Base-by-base conservation (phyloP, 2,797 vertebrate species). In the Tokudaia muenninki region DNA sequence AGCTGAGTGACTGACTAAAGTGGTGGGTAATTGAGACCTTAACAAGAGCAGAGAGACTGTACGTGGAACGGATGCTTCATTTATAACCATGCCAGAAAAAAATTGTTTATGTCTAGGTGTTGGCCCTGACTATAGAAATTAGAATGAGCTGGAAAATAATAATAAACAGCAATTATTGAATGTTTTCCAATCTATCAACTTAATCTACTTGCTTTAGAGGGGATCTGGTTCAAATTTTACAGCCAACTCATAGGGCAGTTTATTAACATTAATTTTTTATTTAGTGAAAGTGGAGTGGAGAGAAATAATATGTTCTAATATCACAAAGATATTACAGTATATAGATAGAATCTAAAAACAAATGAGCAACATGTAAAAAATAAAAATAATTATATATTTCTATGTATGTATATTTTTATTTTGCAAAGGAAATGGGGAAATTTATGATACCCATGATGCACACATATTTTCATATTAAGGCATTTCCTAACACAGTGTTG, bases 1-100 rank as follows among this genome's bases (percentile, higher is more conserved):
- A 65, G 57, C 47, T 37, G 88, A 92, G 79, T 92, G 88, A 87
- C 47, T 77, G 55, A 37, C 50, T 81, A 79, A 95, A 93, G 24
- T 72, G 22, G 41, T 93, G 50, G 41, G 44, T 94, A 83, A 91
- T 81, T 59, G 63, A 89, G 31, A 78, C 77, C 41, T 86, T 87
- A 93, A 84, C 34, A n/a, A 94, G 57, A 81, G 26, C 12, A 47
- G 82, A 86, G 55, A 90, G 79, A 80, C 16, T 37, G 8, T 9
- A 6, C 10, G 1, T 24, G 44, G 29, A 52, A 83, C 21, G 29
- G 67, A 80, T 14, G 61, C 12, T n/a, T 94, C 29, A 70, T 44
- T 86, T 44, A 29, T 47, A 83, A 87, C 34, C 89, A 74, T 34
- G 26, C 59, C 55, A 74, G 57, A 91, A 70, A 11, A 11, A 21